phyloP scores from a whole-genome alignment of 2,797 vertebrate genomes.

The Sebastes taczanowskii region DNA sequence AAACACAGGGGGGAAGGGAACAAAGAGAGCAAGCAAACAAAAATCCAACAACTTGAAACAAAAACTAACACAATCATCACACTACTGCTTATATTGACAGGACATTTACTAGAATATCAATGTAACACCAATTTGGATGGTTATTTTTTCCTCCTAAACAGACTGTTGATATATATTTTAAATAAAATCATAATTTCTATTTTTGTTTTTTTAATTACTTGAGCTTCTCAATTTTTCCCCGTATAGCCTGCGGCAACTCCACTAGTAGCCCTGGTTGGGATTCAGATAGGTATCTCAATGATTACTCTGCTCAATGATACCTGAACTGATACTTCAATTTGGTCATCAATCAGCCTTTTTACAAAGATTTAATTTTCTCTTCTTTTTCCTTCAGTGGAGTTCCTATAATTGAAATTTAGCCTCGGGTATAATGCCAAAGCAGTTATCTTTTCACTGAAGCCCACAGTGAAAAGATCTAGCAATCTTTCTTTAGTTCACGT shows the following conservation, averaged over 20 bases:
- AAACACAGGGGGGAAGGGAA: too few species aligned
- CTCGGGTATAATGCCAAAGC: slow-evolving; percentile 18
- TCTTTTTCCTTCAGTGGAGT: neutral
- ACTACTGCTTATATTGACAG: neutral
- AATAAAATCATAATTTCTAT: neutral
- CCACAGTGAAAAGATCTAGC: neutral
- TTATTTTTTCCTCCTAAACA: neutral
- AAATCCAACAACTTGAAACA: too few species aligned
- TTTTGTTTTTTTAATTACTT: neutral
- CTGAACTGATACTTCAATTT: neutral
- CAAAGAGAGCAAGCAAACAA: too few species aligned
- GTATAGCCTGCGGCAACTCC: neutral
- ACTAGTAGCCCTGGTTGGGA: neutral
- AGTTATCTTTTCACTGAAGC: slow-evolving; percentile 4
- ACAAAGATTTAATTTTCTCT: slow-evolving; percentile 3
- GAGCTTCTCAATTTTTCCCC: neutral
- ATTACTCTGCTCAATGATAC: neutral
- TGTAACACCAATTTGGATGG: neutral
- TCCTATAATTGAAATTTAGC: slow-evolving; percentile 9
- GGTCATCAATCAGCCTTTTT: neutral
- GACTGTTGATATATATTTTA: neutral
- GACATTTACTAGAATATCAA: neutral
- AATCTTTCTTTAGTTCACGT: slow-evolving; percentile 21
- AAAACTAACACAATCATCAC: too few species aligned
- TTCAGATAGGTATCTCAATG: neutral